phyloP scores from a whole-genome alignment of 2,113 vertebrate genomes.

The Aegotheles bennettii region DNA sequence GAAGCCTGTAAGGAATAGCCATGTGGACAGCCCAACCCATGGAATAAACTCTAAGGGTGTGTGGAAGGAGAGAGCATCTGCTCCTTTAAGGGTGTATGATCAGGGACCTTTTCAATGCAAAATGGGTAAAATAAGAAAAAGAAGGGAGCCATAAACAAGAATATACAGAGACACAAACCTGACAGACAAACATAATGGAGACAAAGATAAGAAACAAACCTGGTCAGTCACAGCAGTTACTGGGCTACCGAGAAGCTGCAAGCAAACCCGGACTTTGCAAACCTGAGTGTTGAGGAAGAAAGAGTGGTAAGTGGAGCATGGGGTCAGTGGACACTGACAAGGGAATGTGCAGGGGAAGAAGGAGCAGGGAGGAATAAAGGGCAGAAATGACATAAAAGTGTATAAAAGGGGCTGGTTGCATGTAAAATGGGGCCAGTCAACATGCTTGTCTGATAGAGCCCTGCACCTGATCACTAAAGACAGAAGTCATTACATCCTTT shows the following conservation, averaged over 20 bases:
- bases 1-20: background rate
- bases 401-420: background rate
- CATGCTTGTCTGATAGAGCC: background rate
- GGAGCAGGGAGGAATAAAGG: background rate
- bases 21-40: background rate
- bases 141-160: background rate
- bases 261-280: background rate
- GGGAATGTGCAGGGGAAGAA: background rate
- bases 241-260: background rate
- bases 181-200: background rate
- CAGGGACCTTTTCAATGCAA: background rate
- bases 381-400: background rate
- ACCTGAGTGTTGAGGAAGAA: background rate
- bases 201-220: background rate
- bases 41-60: background rate
- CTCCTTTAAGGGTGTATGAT: background rate
- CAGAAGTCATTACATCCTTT: background rate
- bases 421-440: background rate
- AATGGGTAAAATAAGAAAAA: background rate
- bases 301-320: accelerated
- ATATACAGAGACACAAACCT: background rate
- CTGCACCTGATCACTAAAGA: background rate
- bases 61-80: background rate
- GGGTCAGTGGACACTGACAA: background rate
- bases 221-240: background rate